Conservation (phyloP, 2,888 invertebrate genomes). For the Eristalis intricaria region DNA sequence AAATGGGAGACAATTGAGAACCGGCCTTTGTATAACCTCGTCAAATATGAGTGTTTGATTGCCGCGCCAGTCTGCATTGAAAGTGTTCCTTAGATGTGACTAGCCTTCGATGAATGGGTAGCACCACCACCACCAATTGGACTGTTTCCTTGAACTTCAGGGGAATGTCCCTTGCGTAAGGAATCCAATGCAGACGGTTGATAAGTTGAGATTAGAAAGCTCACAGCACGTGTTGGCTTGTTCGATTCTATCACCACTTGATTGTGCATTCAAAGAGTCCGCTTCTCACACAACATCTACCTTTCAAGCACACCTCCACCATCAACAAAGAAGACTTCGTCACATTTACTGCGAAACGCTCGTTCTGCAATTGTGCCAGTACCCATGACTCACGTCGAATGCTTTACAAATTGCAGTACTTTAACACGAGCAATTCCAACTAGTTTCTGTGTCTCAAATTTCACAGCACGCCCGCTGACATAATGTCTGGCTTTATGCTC, state of each 20-base stretch:
- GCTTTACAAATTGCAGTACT: neutral
- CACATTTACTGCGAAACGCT: neutral
- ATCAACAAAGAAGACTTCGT: neutral
- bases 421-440: neutral
- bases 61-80: too few relatives aligned
- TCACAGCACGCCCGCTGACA: neutral
- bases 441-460: neutral
- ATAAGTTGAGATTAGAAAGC: neutral
- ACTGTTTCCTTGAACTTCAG: neutral
- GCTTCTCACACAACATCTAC: too few relatives aligned
- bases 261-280: neutral
- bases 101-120: too few relatives aligned
- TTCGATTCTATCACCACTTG: neutral
- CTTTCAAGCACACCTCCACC: neutral
- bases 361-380: too few relatives aligned
- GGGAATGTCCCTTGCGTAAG: too few relatives aligned
- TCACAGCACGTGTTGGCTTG: neutral
- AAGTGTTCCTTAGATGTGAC: too few relatives aligned
- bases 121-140: too few relatives aligned
- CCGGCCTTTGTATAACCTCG: neutral
- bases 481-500: neutral
- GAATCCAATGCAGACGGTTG: neutral
- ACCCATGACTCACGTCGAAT: neutral
- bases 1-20: neutral
- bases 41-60: too few relatives aligned